A percentile compares a stretch with the other conserved stretches of the same genome.
These are phyloP conservation scores for Drosophila birchii DNA, from an alignment of 2,888 invertebrate species.

Conservation along the genomic window DNA sequence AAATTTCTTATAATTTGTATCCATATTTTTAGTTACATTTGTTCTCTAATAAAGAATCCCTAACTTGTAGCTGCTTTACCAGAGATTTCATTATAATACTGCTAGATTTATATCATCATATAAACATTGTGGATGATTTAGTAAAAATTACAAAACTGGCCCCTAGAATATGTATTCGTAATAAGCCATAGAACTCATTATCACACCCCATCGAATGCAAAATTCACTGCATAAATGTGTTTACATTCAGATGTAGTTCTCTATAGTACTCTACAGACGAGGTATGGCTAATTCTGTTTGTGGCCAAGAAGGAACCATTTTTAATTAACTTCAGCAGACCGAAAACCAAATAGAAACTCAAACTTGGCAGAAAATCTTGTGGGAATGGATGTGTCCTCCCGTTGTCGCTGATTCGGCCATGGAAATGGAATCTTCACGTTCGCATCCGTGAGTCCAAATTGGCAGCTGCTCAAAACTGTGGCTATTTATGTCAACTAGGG, in stretches of 20 bases:
- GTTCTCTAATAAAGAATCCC: too few relatives aligned
- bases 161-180: constrained; percentile 25
- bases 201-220: constrained; percentile 51
- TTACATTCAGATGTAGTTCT: not conserved
- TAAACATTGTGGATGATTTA: constrained; percentile 18
- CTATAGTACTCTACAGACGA: constrained; percentile 19
- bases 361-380: constrained; percentile 69
- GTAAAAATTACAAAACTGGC: constrained; percentile 18
- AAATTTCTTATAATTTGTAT: not conserved
- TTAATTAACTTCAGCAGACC: constrained; percentile 83
- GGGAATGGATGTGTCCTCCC: constrained; percentile 30
- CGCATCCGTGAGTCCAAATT: constrained; percentile 58
- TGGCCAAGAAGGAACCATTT: constrained; percentile 77
- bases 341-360: constrained; percentile 75
- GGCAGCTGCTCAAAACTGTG: constrained; percentile 72
- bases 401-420: constrained; percentile 40
- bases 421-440: constrained; percentile 54
- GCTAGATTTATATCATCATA: not conserved
- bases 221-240: constrained; percentile 14
- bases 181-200: constrained; percentile 54
- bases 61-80: not conserved
- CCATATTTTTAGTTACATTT: not conserved
- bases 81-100: not conserved
- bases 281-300: constrained; percentile 76
- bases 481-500: constrained; percentile 40